Base-by-base conservation (phyloP, 1,140 invertebrate genomes). In the Chelonus insularis region DNA sequence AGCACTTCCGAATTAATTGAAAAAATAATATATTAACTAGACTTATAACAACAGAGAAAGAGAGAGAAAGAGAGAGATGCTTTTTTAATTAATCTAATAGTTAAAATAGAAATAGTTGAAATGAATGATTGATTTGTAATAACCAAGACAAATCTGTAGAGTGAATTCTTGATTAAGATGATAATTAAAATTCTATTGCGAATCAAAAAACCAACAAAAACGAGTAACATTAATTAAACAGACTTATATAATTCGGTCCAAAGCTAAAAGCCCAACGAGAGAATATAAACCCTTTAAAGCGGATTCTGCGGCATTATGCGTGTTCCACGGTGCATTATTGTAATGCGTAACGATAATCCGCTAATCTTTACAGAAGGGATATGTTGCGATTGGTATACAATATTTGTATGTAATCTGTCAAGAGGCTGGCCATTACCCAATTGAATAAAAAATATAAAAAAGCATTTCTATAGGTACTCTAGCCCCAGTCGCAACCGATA, bases 271-370 rank as follows among this genome's bases (percentile, higher is more conserved):
- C 52, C 14, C 8, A 37, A 23, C 9, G 48, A 32, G 48, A 32
- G 29, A 29, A 16, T 16, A 21, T 51, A 51, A 51, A 51, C 48
- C 48, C 21, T 37, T 55, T 55, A 55, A 29, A 55, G 34, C 34
- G 34, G 32, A 55, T 55, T 12, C 25, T 39, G 16, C 14, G 34
- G 34, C 36, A 39, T 55, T 55, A 37, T 37, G 18, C 25, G 39
- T 52, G 48, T 41, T 56, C 14, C 57, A 57, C 54, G 54, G 55
- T 63, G 61, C 58, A 61, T 65, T 57, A 63, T 51, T 55, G 56
- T 57, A 62, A 58, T 75, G 67, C 68, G 67, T 63, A 56, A 58
- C 72, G 73, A 73, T 77, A 74, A 77, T 71, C 73, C 73, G 71
- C 75, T 74, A 77, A 77, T 77, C 73, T 74, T 69, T 67, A 68